phyloP scores from a whole-genome alignment of 2,113 vertebrate genomes.

The Talpa occidentalis region DNA sequence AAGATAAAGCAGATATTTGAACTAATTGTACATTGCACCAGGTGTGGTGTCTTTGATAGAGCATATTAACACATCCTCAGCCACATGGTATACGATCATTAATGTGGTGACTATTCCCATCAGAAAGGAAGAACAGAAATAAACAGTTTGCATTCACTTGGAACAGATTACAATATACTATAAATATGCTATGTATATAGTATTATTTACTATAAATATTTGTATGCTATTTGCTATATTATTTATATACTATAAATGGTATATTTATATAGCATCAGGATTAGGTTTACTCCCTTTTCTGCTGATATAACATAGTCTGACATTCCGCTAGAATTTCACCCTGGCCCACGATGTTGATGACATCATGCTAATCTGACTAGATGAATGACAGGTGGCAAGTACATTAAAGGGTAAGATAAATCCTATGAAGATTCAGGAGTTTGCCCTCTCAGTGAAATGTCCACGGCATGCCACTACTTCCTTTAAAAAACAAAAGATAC shows the following conservation, averaged over 20 bases:
- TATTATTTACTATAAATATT: too few relatives aligned
- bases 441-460: background rate
- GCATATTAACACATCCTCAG: background rate
- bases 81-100: background rate
- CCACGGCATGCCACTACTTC: background rate
- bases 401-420: background rate
- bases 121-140: conserved; percentile 10
- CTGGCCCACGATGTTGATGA: background rate
- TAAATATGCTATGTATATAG: background rate
- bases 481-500: background rate
- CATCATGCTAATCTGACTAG: background rate
- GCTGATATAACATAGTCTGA: background rate
- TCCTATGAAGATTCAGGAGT: background rate
- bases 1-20: conserved; percentile 14
- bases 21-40: background rate
- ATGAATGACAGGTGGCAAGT: background rate
- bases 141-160: background rate
- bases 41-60: background rate
- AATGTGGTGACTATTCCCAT: background rate
- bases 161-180: background rate
- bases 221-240: too few relatives aligned
- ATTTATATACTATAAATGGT: background rate
- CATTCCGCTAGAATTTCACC: background rate
- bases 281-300: background rate
- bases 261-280: background rate